These are phyloP conservation scores for Sesia bembeciformis DNA, from an alignment of 2,888 invertebrate species.

Conservation along the genomic window DNA sequence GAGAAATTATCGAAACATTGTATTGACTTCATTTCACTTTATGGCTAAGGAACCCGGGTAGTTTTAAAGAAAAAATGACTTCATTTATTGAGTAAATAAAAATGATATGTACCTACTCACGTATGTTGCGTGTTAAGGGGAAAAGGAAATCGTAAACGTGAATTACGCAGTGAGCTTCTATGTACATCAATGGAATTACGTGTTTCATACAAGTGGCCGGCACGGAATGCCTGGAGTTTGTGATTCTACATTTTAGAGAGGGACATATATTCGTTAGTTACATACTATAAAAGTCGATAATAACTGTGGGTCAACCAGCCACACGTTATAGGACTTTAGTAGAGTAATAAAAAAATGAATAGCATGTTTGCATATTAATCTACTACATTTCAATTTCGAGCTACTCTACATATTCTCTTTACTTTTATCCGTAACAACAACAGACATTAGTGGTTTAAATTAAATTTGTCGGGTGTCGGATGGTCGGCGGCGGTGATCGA, in stretches of 20 bases:
- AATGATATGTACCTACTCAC: background rate
- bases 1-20: conserved; percentile 46
- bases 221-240: background rate
- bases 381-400: too few species aligned
- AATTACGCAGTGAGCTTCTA: too few species aligned
- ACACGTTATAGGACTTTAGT: too few species aligned
- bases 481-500: conserved; percentile 58
- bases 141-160: conserved; percentile 5
- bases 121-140: conserved; percentile 3
- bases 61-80: background rate
- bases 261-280: too few species aligned
- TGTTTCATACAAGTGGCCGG: conserved; percentile 1
- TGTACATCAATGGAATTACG: too few species aligned
- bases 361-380: too few species aligned
- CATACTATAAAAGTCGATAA: too few species aligned
- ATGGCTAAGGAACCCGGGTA: background rate
- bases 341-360: too few species aligned
- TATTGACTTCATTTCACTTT: background rate
- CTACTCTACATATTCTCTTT: too few species aligned
- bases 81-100: background rate
- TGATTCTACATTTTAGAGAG: background rate
- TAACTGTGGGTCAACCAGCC: too few species aligned
- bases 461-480: conserved; percentile 63
- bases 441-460: conserved; percentile 59
- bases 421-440: too few species aligned